phyloP scores from a whole-genome alignment of 1,140 invertebrate genomes.

The Vanessa tameamea region DNA sequence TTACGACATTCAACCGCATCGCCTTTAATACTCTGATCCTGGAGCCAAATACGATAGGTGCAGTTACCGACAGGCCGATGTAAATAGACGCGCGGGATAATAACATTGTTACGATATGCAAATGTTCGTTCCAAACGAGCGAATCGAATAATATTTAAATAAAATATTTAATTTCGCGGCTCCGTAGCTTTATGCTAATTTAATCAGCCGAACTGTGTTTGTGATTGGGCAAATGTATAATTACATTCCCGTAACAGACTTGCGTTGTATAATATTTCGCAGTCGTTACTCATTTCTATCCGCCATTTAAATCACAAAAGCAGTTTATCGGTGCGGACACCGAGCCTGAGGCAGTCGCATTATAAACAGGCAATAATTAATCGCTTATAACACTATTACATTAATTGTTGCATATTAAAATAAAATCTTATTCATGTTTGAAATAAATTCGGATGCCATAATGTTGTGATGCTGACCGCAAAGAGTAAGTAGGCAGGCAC shows the following conservation, averaged over 20 bases:
- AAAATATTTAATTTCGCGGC: conserved; percentile 27
- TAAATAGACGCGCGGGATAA: background rate
- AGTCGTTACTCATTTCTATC: conserved; percentile 23
- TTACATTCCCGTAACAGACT: conserved; percentile 10
- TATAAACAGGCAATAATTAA: background rate
- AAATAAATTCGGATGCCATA: no score
- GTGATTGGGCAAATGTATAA: conserved; percentile 17
- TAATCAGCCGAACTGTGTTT: conserved; percentile 17
- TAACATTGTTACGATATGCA: conserved; percentile 13
- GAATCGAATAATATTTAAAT: conserved; percentile 23
- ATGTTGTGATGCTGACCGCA: no score
- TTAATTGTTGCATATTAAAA: background rate
- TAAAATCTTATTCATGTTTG: no score
- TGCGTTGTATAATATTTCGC: conserved; percentile 22
- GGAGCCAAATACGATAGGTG: background rate
- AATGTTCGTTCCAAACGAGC: conserved; percentile 6
- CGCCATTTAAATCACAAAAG: conserved; percentile 14
- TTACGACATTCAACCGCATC: background rate
- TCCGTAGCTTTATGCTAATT: conserved; percentile 21
- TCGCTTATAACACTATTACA: no score
- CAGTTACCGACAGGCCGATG: background rate
- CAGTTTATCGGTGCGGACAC: conserved; percentile 9
- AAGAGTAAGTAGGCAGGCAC: no score
- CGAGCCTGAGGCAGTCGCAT: conserved; percentile 6
- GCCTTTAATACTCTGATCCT: background rate